Conservation (phyloP, 2,797 vertebrate genomes). For the Sebastes minor region DNA sequence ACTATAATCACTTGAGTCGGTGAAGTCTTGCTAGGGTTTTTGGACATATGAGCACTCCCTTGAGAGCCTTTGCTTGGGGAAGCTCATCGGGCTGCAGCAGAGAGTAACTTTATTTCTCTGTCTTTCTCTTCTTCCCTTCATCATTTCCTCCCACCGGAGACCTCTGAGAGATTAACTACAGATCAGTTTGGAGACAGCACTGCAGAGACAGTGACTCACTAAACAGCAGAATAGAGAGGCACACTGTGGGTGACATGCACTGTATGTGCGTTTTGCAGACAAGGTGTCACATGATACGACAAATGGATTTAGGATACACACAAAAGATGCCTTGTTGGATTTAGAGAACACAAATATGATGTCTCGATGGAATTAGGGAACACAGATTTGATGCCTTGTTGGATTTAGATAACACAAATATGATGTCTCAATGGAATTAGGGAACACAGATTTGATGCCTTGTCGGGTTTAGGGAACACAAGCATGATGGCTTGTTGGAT, state of each 20-base stretch:
- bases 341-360: not conserved
- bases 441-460: not conserved
- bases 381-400: not conserved
- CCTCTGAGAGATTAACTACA: slow-evolving; percentile 64
- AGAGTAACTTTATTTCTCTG: slow-evolving; percentile 56
- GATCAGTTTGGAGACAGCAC: slow-evolving; percentile 60
- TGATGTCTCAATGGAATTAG: not conserved
- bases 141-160: slow-evolving; percentile 68
- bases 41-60: slow-evolving; percentile 61
- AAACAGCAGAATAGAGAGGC: slow-evolving; percentile 37
- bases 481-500: no score
- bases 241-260: not conserved
- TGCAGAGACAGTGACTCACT: slow-evolving; percentile 53
- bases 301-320: not conserved
- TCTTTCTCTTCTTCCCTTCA: slow-evolving; percentile 49
- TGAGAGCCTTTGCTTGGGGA: slow-evolving; percentile 45
- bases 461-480: not conserved
- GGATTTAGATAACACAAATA: not conserved
- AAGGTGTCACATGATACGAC: not conserved
- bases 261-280: not conserved
- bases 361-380: not conserved
- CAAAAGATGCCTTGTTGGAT: not conserved
- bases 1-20: slow-evolving; percentile 55
- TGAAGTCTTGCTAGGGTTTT: slow-evolving; percentile 55
- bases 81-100: slow-evolving; percentile 56